Base-by-base conservation (phyloP, 2,888 invertebrate species). In the Callyntrura sp. region DNA sequence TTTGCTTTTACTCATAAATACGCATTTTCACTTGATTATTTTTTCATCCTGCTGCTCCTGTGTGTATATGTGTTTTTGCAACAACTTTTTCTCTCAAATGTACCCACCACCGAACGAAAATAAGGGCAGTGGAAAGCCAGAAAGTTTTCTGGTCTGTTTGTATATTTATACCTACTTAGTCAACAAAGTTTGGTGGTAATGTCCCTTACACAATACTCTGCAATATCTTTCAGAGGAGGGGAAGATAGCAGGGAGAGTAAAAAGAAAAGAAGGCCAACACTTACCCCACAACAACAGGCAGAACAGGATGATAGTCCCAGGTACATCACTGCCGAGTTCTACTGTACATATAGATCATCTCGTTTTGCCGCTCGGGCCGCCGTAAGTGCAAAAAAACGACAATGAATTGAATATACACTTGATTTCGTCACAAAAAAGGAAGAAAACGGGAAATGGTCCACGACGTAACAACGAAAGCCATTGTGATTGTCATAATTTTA, bases 341-440 rank as follows among this genome's bases (percentile, higher is more conserved):
- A 79, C 14, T 28, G 35, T 4, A 79, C 79, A 14, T 79, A 79
- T 14, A 79, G 79, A 17, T 11, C 57, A 79, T 35, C 20, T 20
- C 28, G 60, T 0, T 79, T 43, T 12, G 25, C 79, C 0, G 76
- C 76, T 23, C 1, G 6, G 6, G 35, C 51, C 12, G 43, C 14
- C 35, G 70, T 70, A 70, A 70, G 70, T 70, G 8, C n/a, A 35
- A n/a, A 35, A 25, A 51, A n/a, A 68, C n/a, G 20, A 76, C 51
- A 9, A 11, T 43, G 43, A 6, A 35, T 35, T 70, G 43, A 70
- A 17, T 35, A 35, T 35, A 35, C 3, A 35, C 35, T 35, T 6
- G 35, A 35, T 35, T 35, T 35, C 6, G 6, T 4, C 35, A 35
- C n/a, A n/a, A n/a, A 35, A 35, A 6, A 6, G 35, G 35, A 35